Evolutionary conservation across 2,888 invertebrate genomes (phyloP), one percentile per base, ranked within the genome.

Genomic region (Charanyca ferruginea): DNA sequence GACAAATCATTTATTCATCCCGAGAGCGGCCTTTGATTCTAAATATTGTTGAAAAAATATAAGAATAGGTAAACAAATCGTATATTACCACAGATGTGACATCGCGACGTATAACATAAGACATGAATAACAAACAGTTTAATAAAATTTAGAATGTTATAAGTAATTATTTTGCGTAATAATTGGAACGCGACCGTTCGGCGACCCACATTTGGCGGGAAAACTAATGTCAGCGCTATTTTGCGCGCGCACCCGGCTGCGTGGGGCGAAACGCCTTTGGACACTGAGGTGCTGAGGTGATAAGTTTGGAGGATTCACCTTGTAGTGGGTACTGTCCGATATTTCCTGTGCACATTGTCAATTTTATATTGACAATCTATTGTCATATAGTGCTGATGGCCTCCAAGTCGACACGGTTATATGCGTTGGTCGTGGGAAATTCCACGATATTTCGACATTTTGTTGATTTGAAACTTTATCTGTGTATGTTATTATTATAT

Each of bases 201-300:
- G 70, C 86, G 92, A 89, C 92, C 91, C 86, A 92, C 78, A 87
- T 90, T 87, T 89, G 86, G 91, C 90, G 92, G 87, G 86, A 88
- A 90, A 90, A 88, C 85, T 87, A 91, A 90, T 92, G 93, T 89
- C 91, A 90, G 87, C 47, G 79, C 88, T 91, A 92, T 92, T 91
- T 92, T 90, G 86, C 87, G 89, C 90, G 88, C 86, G 85, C 87
- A 84, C 82, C 80, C 84, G 79, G 69, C 78, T 67, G 82, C 76
- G 83, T 82, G 69, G 77, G 77, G 76, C 84, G 80, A 71, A 79
- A 79, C 66, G 65, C 83, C 79, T 83, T 85, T 81, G 73, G 78
- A 83, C 69, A 89, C 89, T 81, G 72, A 77, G 48, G 66, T 66
- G 22, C 66, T 47, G 16, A 38, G 4, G 45, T 44, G 65, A 3